phyloP scores from a whole-genome alignment of 1,140 invertebrate genomes.

The Bombus difficillimus region DNA sequence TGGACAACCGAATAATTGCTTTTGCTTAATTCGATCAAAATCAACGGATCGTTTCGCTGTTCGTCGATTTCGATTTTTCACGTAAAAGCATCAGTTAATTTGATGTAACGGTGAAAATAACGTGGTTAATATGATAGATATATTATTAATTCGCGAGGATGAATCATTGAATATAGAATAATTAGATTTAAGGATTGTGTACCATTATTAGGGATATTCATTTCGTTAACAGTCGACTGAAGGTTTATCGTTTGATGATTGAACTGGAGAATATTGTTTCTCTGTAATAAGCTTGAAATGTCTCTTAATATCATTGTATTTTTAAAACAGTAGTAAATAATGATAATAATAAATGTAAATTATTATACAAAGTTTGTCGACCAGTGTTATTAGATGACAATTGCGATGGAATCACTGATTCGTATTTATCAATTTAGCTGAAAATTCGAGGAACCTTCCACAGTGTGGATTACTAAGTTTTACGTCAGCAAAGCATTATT shows the following conservation, averaged over 20 bases:
- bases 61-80: not conserved
- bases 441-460: not conserved
- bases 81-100: not conserved
- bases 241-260: not conserved
- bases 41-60: not conserved
- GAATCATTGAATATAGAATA: not conserved
- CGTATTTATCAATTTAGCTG: not conserved
- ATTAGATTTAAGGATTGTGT: not conserved
- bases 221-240: not conserved
- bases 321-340: no score
- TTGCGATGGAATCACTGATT: not conserved
- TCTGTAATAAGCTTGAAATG: no score
- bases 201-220: not conserved
- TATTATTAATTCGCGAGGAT: not conserved
- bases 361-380: not conserved
- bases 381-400: not conserved
- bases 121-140: not conserved
- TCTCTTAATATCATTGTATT: no score
- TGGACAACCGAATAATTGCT: not conserved
- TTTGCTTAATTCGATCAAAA: conserved; percentile 13
- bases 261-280: not conserved
- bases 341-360: not conserved
- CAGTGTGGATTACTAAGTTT: not conserved
- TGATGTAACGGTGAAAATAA: not conserved
- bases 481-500: not conserved